Evolutionary conservation across 2,797 vertebrate species (phyloP), one percentile per base, ranked within the genome.

Genomic region (Acanthurus lineatus): DNA sequence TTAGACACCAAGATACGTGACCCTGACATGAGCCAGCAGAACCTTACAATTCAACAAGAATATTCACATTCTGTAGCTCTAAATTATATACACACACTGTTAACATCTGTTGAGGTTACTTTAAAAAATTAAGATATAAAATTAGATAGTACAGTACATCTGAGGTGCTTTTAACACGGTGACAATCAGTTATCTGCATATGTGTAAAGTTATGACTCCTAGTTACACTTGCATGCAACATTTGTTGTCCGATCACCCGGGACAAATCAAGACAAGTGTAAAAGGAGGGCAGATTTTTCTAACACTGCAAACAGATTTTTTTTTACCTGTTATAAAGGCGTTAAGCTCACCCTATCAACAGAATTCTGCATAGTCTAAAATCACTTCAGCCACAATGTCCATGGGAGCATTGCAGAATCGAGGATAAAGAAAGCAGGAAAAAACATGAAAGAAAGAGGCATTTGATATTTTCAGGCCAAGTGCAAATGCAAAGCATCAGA

Each of bases 301-400:
- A 19, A 69, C 28, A 42, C 35, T 82, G 76, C 71, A 74, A 84
- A 86, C 62, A 49, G 47, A 81, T 82, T 62, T 28, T 72, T 53
- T 28, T 67, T 40, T 19, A 77, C 17, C 56, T 62, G 58, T 71
- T 28, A 16, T 68, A 54, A 67, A 76, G 45, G 40, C 40, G 51
- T 59, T 35, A 69, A 49, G 70, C 59, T 68, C 45, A 47, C 20
- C 60, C 61, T 79, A 63, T 79, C 70, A 77, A 82, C 72, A 71
- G 58, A 84, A 72, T 76, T 84, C 85, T 94, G 92, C 91, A 92
- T 93, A 89, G 91, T 91, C 82, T 90, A 76, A 86, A 81, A 72
- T 73, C 76, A 69, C 47, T 77, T 83, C 67, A 79, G 85, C 87
- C 74, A 78, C 64, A 82, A 61, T 62, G 86, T 90, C 67, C 59